Conservation (phyloP, 2,113 vertebrate species). For the Zapus hudsonius region DNA sequence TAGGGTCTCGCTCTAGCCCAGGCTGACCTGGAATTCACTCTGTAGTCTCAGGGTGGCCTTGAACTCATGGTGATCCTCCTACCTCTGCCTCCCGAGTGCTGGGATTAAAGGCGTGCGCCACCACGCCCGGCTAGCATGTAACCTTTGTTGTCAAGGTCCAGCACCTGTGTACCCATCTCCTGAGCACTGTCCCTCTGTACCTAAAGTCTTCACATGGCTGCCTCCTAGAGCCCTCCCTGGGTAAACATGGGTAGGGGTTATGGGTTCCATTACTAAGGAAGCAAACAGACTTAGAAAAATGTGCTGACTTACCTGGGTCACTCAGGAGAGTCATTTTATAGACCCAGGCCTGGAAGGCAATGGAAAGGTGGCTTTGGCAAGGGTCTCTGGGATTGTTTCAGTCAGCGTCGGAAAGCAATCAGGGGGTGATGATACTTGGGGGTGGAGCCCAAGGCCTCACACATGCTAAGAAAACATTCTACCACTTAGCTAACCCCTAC, state of each 20-base stretch:
- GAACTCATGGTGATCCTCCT: neutral
- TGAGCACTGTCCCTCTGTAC: neutral
- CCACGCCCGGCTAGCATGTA: neutral
- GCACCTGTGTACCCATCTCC: neutral
- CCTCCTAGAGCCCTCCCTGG: neutral
- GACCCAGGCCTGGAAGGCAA: neutral
- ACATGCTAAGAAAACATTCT: too few species aligned
- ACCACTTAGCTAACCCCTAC: too few species aligned
- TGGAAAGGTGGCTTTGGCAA: constrained; percentile 28
- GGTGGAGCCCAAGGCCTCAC: too few species aligned
- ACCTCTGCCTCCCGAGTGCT: neutral
- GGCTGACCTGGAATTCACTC: too few species aligned
- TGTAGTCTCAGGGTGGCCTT: neutral
- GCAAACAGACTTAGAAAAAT: constrained; percentile 3
- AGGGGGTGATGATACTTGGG: too few species aligned
- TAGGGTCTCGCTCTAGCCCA: too few species aligned
- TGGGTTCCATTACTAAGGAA: constrained; percentile 23
- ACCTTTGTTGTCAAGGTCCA: neutral
- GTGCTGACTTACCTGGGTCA: neutral
- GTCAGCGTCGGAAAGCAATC: constrained; percentile 17
- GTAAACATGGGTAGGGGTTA: neutral
- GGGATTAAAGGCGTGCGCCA: neutral
- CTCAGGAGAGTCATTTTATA: neutral
- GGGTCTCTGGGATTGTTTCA: neutral
- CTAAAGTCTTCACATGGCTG: neutral